Conservation (phyloP, 2,797 vertebrate genomes). For the Galago senegalensis region DNA sequence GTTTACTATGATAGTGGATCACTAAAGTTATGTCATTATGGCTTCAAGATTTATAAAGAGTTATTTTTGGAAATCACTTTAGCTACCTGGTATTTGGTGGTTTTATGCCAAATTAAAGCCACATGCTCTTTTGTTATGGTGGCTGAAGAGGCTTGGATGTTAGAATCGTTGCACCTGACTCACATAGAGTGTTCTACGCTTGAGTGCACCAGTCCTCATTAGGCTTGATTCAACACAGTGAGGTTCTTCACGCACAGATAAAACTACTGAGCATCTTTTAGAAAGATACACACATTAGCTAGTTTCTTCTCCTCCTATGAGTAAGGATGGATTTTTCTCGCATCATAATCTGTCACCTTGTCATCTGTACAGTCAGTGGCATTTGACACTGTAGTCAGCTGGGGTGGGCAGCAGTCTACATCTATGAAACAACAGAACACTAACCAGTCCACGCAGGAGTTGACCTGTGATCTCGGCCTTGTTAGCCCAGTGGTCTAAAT, state of each 20-base stretch:
- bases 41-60: constrained; percentile 1
- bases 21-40: not conserved
- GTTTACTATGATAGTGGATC: not conserved
- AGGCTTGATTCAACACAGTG: not conserved
- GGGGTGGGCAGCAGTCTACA: not conserved
- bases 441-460: not conserved
- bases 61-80: constrained; percentile 18
- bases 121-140: constrained; percentile 1
- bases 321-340: not conserved
- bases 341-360: not conserved
- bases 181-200: not conserved
- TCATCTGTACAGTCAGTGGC: not conserved
- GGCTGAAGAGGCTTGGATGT: not conserved
- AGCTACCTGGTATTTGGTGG: constrained; percentile 23
- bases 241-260: not conserved
- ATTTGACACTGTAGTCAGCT: not conserved
- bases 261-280: not conserved
- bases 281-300: not conserved
- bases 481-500: not conserved
- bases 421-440: not conserved
- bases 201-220: not conserved
- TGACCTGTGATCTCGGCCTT: not conserved
- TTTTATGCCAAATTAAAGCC: constrained; percentile 43
- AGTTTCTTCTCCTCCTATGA: not conserved
- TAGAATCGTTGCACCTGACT: not conserved